These are phyloP conservation scores for Pomacea canaliculata DNA, from an alignment of 2,888 invertebrate genomes.

Conservation along the genomic window DNA sequence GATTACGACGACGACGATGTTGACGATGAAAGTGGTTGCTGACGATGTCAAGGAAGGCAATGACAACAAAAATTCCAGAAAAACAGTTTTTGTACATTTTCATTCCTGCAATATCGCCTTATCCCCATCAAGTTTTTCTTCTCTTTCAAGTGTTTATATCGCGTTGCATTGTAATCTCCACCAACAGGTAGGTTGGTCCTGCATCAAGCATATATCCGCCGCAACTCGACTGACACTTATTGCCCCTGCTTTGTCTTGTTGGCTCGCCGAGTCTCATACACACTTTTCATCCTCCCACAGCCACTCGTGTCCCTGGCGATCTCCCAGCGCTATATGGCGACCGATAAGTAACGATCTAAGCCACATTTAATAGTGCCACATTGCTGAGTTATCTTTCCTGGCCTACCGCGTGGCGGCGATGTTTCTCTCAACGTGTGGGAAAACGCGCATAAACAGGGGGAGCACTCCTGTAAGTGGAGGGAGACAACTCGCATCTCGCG, in stretches of 20 bases:
- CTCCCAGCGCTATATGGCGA: background rate
- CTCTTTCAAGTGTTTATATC: background rate
- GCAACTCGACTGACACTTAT: background rate
- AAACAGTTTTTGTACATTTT: too few relatives aligned
- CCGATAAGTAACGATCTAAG: constrained; percentile 8
- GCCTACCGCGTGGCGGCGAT: constrained; percentile 5
- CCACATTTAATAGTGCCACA: constrained; percentile 15
- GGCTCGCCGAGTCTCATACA: constrained; percentile 2
- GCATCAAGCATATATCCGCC: background rate
- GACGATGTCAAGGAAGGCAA: too few relatives aligned
- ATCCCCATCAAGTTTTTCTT: background rate
- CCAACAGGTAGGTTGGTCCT: too few relatives aligned
- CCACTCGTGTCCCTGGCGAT: background rate
- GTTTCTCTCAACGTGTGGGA: background rate
- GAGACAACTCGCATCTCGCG: too few relatives aligned
- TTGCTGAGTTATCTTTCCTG: constrained; percentile 18
- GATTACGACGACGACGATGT: too few relatives aligned
- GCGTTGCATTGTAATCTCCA: too few relatives aligned
- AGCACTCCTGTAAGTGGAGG: too few relatives aligned
- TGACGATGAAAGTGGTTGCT: too few relatives aligned
- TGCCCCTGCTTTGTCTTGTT: background rate
- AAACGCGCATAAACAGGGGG: too few relatives aligned
- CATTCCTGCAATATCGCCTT: background rate
- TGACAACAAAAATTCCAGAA: too few relatives aligned
- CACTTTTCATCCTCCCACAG: background rate